These are phyloP conservation scores for Erannis defoliaria DNA, from an alignment of 2,888 invertebrate species.

Conservation along the genomic window DNA sequence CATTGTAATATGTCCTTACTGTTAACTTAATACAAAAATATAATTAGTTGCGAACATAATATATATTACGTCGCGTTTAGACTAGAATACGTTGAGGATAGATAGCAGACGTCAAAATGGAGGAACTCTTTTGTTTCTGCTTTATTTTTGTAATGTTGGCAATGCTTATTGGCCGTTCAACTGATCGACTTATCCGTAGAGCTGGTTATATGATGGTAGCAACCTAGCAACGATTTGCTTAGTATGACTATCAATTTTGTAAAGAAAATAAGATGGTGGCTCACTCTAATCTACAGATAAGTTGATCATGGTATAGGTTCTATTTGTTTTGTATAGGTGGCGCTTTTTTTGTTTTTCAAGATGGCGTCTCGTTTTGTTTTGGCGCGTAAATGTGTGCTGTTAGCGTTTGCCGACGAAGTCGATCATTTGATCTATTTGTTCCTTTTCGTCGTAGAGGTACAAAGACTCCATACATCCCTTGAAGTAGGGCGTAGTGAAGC, in stretches of 20 bases:
- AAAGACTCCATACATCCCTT: slow-evolving; percentile 93
- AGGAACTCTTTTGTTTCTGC: slow-evolving; percentile 74
- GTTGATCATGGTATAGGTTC: slow-evolving; percentile 31
- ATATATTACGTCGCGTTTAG: slow-evolving; percentile 79
- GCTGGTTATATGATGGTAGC: slow-evolving; percentile 1
- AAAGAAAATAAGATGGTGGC: neutral
- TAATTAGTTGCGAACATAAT: slow-evolving; percentile 82
- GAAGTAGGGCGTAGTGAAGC: slow-evolving; percentile 93
- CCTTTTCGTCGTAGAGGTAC: slow-evolving; percentile 91
- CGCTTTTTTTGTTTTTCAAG: slow-evolving; percentile 57
- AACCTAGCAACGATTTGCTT: neutral
- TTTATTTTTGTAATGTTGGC: slow-evolving; percentile 56
- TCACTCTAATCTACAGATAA: slow-evolving; percentile 4
- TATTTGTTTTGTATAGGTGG: slow-evolving; percentile 54
- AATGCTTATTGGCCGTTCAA: slow-evolving; percentile 64
- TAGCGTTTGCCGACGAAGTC: slow-evolving; percentile 91
- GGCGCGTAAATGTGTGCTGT: slow-evolving; percentile 64
- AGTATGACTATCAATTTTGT: neutral
- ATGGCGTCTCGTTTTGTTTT: slow-evolving; percentile 60
- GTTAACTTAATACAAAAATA: slow-evolving; percentile 76
- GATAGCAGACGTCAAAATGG: slow-evolving; percentile 80
- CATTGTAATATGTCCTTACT: slow-evolving; percentile 71
- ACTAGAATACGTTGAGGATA: slow-evolving; percentile 87
- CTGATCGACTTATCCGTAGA: neutral
- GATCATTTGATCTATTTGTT: slow-evolving; percentile 92